Evolutionary conservation across 2,888 invertebrate species (phyloP).

Genomic region (Marronus borbonicus): DNA sequence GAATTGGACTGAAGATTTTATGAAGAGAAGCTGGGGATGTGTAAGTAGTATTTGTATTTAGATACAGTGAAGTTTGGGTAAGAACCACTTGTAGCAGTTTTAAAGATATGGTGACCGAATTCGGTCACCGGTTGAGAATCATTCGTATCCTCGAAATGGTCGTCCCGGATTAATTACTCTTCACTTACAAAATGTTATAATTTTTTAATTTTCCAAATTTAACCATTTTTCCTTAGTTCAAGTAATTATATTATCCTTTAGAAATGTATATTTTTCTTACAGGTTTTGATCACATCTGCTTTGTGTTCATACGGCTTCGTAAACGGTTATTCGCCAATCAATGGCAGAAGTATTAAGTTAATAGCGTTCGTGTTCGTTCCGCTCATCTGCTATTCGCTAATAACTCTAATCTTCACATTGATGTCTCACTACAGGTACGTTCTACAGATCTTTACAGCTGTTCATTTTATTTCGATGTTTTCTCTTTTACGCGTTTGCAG

Average conservation of each 20-base stretch:
- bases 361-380: conserved; percentile 66
- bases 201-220: no score
- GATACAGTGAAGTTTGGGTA: no score
- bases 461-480: no score
- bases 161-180: no score
- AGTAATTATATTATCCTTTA: no score
- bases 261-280: conserved; percentile 55
- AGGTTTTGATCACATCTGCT: conserved; percentile 69
- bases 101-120: no score
- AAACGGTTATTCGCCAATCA: conserved; percentile 64
- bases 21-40: conserved; percentile 62
- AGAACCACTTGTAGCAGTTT: no score
- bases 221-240: no score
- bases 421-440: conserved; percentile 70
- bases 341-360: conserved; percentile 61
- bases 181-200: no score
- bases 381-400: conserved; percentile 65
- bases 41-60: conserved; percentile 58
- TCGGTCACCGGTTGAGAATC: no score
- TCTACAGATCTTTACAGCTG: not conserved
- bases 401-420: conserved; percentile 68
- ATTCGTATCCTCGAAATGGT: no score
- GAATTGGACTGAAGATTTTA: conserved; percentile 66
- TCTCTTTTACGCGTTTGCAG: conserved; percentile 62
- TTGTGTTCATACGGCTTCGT: conserved; percentile 69